phyloP scores from a whole-genome alignment of 2,888 invertebrate species.

The Sturmia bella region DNA sequence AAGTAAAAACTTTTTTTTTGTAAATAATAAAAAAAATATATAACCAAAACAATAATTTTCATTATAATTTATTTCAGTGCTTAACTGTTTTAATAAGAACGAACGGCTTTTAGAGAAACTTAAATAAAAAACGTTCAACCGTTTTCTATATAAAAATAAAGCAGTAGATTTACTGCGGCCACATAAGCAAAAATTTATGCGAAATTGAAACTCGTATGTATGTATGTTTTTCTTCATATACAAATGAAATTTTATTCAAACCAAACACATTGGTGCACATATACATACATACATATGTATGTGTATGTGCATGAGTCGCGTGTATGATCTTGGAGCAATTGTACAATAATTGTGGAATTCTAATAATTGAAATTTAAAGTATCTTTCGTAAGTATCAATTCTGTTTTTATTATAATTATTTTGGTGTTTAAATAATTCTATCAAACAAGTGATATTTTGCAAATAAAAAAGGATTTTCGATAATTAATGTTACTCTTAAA shows the following conservation, averaged over 20 bases:
- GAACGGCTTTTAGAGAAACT: constrained; percentile 32
- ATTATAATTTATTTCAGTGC: constrained; percentile 51
- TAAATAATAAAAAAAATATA: constrained; percentile 19
- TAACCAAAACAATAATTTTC: constrained; percentile 24
- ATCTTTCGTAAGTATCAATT: constrained; percentile 36
- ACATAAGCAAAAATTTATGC: background rate
- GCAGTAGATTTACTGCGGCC: background rate
- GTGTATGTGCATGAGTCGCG: too few relatives aligned
- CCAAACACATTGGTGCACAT: too few relatives aligned
- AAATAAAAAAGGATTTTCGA: constrained; percentile 48
- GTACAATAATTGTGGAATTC: background rate
- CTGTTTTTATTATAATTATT: constrained; percentile 10
- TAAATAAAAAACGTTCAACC: background rate
- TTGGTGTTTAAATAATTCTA: constrained; percentile 33
- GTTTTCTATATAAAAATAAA: constrained; percentile 35
- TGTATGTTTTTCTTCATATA: too few relatives aligned
- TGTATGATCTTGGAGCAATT: too few relatives aligned
- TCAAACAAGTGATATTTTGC: constrained; percentile 42
- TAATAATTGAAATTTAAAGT: constrained; percentile 48
- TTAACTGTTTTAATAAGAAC: constrained; percentile 45
- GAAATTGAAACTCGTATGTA: too few relatives aligned
- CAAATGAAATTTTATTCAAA: too few relatives aligned
- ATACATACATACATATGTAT: too few relatives aligned
- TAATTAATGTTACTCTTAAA: constrained; percentile 29
- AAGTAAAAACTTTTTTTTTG: constrained; percentile 36